Percentiles rank a stretch among this genome's conserved stretches.
Conservation (phyloP, 2,113 vertebrate species). For the Planiliza haematocheilus region DNA sequence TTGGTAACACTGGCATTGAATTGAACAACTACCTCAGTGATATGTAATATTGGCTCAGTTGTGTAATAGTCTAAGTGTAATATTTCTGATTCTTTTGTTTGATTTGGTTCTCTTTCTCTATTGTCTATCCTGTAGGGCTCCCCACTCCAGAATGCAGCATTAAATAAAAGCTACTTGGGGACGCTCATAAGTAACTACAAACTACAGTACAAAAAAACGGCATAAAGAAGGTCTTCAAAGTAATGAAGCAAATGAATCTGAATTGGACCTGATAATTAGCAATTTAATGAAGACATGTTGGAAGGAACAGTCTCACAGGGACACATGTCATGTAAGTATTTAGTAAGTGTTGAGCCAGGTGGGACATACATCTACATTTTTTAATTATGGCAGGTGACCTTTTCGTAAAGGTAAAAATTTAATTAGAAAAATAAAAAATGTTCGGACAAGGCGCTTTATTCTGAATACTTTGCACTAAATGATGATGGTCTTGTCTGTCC, state of each 20-base stretch:
- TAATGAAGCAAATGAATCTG: neutral
- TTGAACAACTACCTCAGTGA: too few species aligned
- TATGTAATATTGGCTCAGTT: too few species aligned
- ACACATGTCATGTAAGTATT: constrained; percentile 42
- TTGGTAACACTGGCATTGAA: too few species aligned
- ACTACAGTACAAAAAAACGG: neutral
- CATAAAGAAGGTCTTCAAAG: neutral
- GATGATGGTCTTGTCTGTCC: neutral
- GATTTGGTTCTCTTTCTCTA: too few species aligned
- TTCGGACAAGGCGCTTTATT: neutral
- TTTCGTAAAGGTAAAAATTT: constrained; percentile 45
- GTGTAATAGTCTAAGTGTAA: too few species aligned
- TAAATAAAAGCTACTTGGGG: neutral
- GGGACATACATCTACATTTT: constrained; percentile 31
- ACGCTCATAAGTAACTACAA: neutral
- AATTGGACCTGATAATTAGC: constrained; percentile 38
- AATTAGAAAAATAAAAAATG: constrained; percentile 25
- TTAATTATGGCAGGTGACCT: constrained; percentile 35
- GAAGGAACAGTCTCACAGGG: constrained; percentile 22
- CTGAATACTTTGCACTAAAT: neutral
- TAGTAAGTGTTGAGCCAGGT: constrained; percentile 25
- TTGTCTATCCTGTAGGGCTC: neutral
- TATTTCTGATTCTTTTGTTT: too few species aligned
- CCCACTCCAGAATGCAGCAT: neutral
- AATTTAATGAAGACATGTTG: constrained; percentile 44